Evolutionary conservation across 2,888 invertebrate genomes (phyloP).

Genomic region (Pristionchus arcanus): DNA sequence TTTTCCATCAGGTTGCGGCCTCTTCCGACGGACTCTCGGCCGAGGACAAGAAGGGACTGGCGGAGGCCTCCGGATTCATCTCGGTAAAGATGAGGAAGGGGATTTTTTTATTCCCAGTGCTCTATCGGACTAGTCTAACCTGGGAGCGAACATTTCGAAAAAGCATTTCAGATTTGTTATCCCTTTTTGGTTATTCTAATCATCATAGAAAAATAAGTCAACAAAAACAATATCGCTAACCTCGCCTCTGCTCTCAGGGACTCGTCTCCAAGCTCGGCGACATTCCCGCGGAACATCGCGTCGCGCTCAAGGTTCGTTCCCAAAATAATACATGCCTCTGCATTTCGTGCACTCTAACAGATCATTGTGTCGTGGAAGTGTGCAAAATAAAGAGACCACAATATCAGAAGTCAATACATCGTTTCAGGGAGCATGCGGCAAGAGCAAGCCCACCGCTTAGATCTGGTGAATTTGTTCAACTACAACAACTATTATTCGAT

Average conservation of each 20-base stretch:
- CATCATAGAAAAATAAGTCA: no score
- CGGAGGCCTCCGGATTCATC: background rate
- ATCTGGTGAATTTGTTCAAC: background rate
- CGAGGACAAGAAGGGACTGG: background rate
- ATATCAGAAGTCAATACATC: background rate
- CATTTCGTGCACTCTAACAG: background rate
- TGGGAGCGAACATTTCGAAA: no score
- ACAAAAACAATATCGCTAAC: background rate
- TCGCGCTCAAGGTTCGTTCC: background rate
- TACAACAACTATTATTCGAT: background rate
- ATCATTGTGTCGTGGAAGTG: no score
- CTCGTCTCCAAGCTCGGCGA: background rate
- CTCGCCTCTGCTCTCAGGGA: background rate
- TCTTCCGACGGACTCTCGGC: background rate
- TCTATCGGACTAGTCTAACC: no score
- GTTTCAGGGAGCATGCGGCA: background rate
- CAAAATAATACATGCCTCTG: no score
- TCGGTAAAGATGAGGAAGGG: background rate
- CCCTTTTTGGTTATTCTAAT: no score
- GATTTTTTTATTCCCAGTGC: no score
- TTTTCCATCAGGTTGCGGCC: background rate
- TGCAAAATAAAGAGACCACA: background rate
- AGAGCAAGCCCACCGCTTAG: conserved; percentile 3
- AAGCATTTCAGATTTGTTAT: background rate
- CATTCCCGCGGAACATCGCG: background rate